These are phyloP conservation scores for Vulpes lagopus DNA, from an alignment of 2,113 vertebrate species.

Conservation along the genomic window DNA sequence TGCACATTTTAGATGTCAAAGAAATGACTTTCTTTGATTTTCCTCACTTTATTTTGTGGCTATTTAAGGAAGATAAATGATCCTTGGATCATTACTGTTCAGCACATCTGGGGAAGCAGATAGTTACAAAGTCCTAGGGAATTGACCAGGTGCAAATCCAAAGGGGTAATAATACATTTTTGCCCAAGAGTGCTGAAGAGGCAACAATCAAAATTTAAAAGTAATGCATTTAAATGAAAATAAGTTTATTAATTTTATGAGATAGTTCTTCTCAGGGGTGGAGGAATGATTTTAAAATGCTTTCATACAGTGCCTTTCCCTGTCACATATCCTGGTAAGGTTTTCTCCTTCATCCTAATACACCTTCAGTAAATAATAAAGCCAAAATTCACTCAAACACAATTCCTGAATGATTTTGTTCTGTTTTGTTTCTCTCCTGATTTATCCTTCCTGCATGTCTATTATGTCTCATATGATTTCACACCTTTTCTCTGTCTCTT, in stretches of 20 bases:
- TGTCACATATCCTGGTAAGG: background rate
- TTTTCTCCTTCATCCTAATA: background rate
- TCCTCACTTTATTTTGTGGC: background rate
- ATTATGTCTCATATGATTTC: background rate
- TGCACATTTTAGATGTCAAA: background rate
- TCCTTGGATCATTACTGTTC: background rate
- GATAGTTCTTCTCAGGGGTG: background rate
- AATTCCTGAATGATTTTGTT: background rate
- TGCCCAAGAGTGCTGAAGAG: background rate
- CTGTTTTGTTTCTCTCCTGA: background rate
- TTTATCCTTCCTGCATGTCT: background rate
- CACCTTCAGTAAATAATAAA: background rate
- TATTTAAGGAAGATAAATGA: background rate
- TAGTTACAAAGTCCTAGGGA: background rate
- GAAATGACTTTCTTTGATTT: background rate
- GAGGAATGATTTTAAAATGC: background rate
- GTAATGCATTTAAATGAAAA: background rate
- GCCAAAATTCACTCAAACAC: background rate
- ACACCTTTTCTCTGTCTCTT: background rate
- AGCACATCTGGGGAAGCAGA: background rate
- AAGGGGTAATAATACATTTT: background rate
- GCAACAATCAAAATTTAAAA: background rate
- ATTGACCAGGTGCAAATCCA: background rate
- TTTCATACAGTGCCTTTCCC: background rate
- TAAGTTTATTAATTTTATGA: background rate